Evolutionary conservation across 2,888 invertebrate genomes (phyloP), one percentile per base, ranked within the genome.

Genomic region (Leptinotarsa peninsularis): DNA sequence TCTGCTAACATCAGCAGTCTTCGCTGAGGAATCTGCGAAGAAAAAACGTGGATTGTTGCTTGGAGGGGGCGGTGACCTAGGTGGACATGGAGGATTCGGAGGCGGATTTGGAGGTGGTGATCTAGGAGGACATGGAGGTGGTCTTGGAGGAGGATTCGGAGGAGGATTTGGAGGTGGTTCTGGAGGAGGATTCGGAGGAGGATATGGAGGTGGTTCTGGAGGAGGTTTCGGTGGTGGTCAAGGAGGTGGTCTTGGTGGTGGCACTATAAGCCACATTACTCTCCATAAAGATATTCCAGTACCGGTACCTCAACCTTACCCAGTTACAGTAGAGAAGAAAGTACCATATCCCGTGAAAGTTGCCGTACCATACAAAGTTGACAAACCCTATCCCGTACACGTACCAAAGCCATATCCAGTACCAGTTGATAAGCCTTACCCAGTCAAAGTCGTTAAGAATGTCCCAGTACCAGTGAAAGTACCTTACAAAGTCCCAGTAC

Each of bases 301-400:
- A 79, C 91, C 89, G 52, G 89, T 89, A 75, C 90, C 90, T 80
- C 78, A 94, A 87, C 83, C 82, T 0, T 79, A 80, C 33, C 94
- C 94, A 67, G 94, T 94, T 5, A 90, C 90, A 49, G 83, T 88
- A 17, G 93, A 93, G 87, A 94, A 93, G 90, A 92, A 91, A 86
- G 92, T 94, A 77, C 93, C 93, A 79, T 91, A 92, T 71, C 84
- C 85, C 17, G 87, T 87, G 1, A 91, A 90, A 71, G 91, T 89
- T 80, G 89, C 91, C 66, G 88, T 91, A 49, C 83, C 91, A 2
- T 89, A 91, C 1, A 89, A 89, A 43, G 88, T 91, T 72, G 91
- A 90, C 88, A 91, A 90, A 88, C 92, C 92, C 66, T 92, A 92
- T 88, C 91, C 92, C 74, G 92, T 92, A 21, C 91, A 91, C 81